Evolutionary conservation across 2,888 invertebrate species (phyloP).

Genomic region (Tanypteryx hageni): DNA sequence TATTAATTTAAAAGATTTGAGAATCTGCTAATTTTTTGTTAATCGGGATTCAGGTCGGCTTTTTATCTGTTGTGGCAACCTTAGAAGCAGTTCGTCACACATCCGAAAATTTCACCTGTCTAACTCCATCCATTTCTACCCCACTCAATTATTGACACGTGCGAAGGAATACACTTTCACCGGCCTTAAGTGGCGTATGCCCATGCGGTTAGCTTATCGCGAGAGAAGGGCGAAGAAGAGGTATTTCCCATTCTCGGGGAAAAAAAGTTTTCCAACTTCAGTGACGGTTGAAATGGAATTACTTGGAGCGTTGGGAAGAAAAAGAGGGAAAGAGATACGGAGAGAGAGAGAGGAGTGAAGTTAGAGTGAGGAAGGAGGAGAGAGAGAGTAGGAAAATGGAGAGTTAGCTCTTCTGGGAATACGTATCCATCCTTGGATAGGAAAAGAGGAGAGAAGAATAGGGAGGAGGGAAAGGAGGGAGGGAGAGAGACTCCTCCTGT

Average conservation of each 20-base stretch:
- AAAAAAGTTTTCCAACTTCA: slow-evolving; percentile 17
- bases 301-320: background rate
- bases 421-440: slow-evolving; percentile 8
- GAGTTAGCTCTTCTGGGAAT: slow-evolving; percentile 56
- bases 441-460: background rate
- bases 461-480: background rate
- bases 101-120: slow-evolving; percentile 9
- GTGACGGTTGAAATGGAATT: slow-evolving; percentile 64
- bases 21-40: too few species aligned
- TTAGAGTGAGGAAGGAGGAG: slow-evolving; percentile 1
- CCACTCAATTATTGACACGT: slow-evolving; percentile 42
- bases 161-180: slow-evolving; percentile 42
- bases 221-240: background rate
- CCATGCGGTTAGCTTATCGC: slow-evolving; percentile 12
- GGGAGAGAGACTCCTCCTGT: background rate
- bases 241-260: slow-evolving; percentile 38
- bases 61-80: too few species aligned
- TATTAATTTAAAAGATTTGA: too few species aligned
- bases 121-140: slow-evolving; percentile 46
- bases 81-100: too few species aligned
- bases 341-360: background rate
- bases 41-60: too few species aligned
- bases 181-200: background rate
- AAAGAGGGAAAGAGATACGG: background rate
- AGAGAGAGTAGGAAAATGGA: background rate